Conservation (phyloP, 1,140 invertebrate species). For the Alviniconcha marisindica region DNA sequence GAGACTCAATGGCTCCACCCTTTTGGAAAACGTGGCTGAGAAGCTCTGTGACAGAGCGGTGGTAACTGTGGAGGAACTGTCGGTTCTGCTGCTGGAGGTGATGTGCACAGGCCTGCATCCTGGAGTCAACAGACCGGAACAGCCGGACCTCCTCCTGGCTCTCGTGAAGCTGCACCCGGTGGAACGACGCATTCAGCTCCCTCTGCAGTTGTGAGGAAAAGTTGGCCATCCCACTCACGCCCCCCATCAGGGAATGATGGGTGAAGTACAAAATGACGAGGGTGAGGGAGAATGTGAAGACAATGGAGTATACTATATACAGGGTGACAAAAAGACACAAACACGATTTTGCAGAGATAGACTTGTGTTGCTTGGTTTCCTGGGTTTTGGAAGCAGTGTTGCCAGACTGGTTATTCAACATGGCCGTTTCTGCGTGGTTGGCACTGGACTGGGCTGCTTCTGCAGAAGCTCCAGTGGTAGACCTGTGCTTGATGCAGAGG, state of each 20-base stretch:
- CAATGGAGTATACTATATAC: constrained; percentile 63
- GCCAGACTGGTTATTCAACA: constrained; percentile 45
- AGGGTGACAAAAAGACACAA: constrained; percentile 54
- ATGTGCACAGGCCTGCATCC: constrained; percentile 58
- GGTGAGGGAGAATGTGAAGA: constrained; percentile 65
- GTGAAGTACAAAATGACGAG: constrained; percentile 60
- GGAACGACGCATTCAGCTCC: constrained; percentile 47
- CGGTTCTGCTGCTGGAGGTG: constrained; percentile 57
- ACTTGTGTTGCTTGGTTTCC: constrained; percentile 1
- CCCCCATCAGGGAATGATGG: constrained; percentile 49
- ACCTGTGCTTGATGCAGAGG: constrained; percentile 43
- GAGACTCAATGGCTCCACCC: constrained; percentile 50
- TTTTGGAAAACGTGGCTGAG: constrained; percentile 51
- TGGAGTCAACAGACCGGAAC: constrained; percentile 52
- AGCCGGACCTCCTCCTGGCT: constrained; percentile 52
- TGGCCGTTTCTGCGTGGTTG: constrained; percentile 37
- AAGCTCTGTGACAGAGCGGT: constrained; percentile 45
- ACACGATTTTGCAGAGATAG: constrained; percentile 44
- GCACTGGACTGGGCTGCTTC: neutral
- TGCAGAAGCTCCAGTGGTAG: neutral
- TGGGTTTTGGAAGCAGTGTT: constrained; percentile 8
- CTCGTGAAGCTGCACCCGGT: constrained; percentile 57
- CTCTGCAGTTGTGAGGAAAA: constrained; percentile 53
- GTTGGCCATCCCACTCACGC: constrained; percentile 53
- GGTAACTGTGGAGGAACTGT: constrained; percentile 46